Conservation (phyloP, 2,113 vertebrate species). For the Isurus oxyrinchus region DNA sequence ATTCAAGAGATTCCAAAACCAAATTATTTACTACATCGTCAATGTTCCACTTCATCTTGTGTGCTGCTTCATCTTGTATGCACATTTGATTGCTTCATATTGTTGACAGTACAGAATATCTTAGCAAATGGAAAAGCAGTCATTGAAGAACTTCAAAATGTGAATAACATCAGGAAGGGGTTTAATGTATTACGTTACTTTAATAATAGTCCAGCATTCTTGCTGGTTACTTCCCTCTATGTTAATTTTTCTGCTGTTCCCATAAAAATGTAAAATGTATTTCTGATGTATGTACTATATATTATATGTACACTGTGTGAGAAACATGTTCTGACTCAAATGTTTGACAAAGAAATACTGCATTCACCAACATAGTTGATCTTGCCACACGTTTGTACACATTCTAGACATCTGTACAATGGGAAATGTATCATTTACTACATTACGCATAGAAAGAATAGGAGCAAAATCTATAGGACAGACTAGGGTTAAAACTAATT, state of each 20-base stretch:
- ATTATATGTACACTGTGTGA: neutral
- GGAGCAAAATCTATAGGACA: neutral
- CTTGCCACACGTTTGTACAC: neutral
- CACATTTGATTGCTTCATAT: neutral
- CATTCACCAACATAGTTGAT: neutral
- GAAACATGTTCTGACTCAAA: neutral
- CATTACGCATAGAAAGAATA: neutral
- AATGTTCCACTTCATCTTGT: neutral
- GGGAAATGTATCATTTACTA: neutral
- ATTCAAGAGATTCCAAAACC: neutral
- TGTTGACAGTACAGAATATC: neutral
- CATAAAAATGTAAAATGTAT: neutral
- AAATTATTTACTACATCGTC: neutral
- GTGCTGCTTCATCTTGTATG: neutral
- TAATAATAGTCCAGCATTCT: neutral
- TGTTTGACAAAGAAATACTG: neutral
- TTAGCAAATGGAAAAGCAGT: neutral
- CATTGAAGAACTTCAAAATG: neutral
- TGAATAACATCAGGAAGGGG: neutral
- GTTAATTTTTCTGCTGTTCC: neutral
- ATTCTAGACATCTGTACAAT: neutral
- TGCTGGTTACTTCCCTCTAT: neutral
- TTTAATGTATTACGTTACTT: neutral
- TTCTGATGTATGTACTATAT: neutral
- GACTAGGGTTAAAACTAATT: neutral